phyloP scores from a whole-genome alignment of 1,140 invertebrate genomes.

The Tenebrio molitor region DNA sequence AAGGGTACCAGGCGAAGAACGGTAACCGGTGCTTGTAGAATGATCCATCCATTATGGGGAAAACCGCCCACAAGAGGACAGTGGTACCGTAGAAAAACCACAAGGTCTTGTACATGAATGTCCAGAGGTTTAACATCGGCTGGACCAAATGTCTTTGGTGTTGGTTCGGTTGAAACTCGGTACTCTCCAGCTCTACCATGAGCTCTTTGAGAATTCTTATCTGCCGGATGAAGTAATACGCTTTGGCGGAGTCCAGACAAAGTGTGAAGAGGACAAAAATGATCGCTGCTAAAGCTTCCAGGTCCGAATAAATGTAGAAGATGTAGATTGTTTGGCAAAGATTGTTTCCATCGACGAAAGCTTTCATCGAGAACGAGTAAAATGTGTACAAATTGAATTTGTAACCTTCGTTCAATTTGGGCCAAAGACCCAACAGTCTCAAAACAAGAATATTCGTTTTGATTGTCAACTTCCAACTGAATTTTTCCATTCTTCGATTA shows the following conservation, averaged over 20 bases:
- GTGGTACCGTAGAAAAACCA: neutral
- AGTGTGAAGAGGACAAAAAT: neutral
- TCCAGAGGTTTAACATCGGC: too few relatives aligned
- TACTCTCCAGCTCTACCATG: too few relatives aligned
- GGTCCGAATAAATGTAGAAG: neutral
- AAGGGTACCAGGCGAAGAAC: constrained; percentile 8
- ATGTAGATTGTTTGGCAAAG: neutral
- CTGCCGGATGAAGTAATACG: neutral
- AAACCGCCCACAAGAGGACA: neutral
- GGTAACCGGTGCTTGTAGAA: neutral
- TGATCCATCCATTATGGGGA: neutral
- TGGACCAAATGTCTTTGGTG: too few relatives aligned
- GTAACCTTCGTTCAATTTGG: neutral
- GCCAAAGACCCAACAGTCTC: neutral
- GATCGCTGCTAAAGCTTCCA: neutral
- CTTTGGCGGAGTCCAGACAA: neutral
- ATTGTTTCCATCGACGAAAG: neutral
- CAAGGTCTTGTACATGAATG: too few relatives aligned
- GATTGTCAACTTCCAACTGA: neutral
- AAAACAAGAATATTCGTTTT: neutral
- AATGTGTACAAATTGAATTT: neutral
- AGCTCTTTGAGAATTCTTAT: too few relatives aligned
- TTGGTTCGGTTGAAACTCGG: too few relatives aligned
- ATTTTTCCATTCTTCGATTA: neutral
- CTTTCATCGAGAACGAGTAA: neutral